These are phyloP conservation scores for Coregonus suidteri DNA, from an alignment of 2,797 vertebrate species.

Conservation along the genomic window DNA sequence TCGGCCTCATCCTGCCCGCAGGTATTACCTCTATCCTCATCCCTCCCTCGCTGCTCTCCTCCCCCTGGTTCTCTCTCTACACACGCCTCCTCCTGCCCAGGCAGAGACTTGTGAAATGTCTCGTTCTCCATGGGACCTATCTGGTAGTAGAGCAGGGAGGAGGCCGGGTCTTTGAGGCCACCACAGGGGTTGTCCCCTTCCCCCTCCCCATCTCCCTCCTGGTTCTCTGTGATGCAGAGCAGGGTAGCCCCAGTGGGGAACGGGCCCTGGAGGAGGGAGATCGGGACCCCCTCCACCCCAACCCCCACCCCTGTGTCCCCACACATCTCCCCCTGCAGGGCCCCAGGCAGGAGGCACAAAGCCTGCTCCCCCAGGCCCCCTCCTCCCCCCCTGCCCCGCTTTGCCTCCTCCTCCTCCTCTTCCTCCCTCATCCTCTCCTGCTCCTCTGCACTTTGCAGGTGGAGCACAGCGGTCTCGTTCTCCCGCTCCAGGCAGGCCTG, in stretches of 20 bases:
- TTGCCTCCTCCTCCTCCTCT: slow-evolving; percentile 75
- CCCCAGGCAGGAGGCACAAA: slow-evolving; percentile 83
- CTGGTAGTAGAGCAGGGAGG: slow-evolving; percentile 80
- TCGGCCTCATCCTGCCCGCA: slow-evolving; percentile 63
- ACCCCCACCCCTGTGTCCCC: slow-evolving; percentile 60
- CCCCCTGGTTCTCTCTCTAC: slow-evolving; percentile 35
- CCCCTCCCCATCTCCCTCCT: slow-evolving; percentile 53
- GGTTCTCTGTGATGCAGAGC: slow-evolving; percentile 84
- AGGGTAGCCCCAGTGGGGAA: slow-evolving; percentile 85
- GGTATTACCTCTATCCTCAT: slow-evolving; percentile 56
- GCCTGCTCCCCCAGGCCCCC: slow-evolving; percentile 58
- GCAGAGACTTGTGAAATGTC: slow-evolving; percentile 59
- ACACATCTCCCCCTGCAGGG: slow-evolving; percentile 61
- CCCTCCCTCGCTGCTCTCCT: slow-evolving; percentile 39
- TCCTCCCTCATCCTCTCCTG: slow-evolving; percentile 88
- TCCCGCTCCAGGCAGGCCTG: slow-evolving; percentile 78
- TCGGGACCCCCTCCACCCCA: slow-evolving; percentile 69
- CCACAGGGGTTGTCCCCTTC: slow-evolving; percentile 54
- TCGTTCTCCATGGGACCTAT: slow-evolving; percentile 69
- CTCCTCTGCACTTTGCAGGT: slow-evolving; percentile 94
- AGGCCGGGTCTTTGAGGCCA: slow-evolving; percentile 70
- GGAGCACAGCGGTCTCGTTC: slow-evolving; percentile 90
- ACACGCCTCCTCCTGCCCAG: slow-evolving; percentile 46
- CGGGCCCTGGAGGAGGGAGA: slow-evolving; percentile 82
- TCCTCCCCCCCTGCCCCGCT: slow-evolving; percentile 19